Percentiles rank a stretch among this genome's conserved stretches.
Conservation (phyloP, 2,888 invertebrate species). For the Athrips mouffetella region DNA sequence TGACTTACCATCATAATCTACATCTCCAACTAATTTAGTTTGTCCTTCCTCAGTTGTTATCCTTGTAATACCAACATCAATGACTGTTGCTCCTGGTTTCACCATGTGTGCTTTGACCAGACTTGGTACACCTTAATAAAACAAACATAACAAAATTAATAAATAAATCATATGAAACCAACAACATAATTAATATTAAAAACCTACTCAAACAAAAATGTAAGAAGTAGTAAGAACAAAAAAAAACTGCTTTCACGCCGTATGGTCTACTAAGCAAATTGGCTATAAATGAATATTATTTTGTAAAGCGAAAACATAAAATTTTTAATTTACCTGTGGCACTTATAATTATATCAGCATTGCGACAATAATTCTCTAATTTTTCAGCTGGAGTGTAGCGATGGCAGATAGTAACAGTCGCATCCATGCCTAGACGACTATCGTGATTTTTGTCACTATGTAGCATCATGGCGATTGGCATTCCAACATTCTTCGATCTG, state of each 20-base stretch:
- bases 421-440: conserved; percentile 85
- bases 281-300: not conserved
- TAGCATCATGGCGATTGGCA: conserved; percentile 91
- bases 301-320: not conserved
- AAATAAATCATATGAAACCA: not conserved
- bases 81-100: conserved; percentile 91
- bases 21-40: conserved; percentile 90
- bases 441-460: conserved; percentile 86
- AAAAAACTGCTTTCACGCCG: not conserved
- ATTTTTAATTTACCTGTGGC: conserved; percentile 79
- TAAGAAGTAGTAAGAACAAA: not conserved
- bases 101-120: conserved; percentile 90
- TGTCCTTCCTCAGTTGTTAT: conserved; percentile 82
- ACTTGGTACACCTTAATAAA: conserved; percentile 81
- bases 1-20: conserved; percentile 88
- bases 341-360: conserved; percentile 87
- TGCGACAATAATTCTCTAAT: conserved; percentile 81
- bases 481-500: conserved; percentile 93
- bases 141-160: conserved; percentile 10
- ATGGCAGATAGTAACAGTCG: conserved; percentile 94
- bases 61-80: conserved; percentile 92
- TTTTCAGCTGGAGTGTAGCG: conserved; percentile 89
- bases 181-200: not conserved
- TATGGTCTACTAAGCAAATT: not conserved
- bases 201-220: too few species aligned